Evolutionary conservation across 2,888 invertebrate species (phyloP).

Genomic region (Panzeria rudis): DNA sequence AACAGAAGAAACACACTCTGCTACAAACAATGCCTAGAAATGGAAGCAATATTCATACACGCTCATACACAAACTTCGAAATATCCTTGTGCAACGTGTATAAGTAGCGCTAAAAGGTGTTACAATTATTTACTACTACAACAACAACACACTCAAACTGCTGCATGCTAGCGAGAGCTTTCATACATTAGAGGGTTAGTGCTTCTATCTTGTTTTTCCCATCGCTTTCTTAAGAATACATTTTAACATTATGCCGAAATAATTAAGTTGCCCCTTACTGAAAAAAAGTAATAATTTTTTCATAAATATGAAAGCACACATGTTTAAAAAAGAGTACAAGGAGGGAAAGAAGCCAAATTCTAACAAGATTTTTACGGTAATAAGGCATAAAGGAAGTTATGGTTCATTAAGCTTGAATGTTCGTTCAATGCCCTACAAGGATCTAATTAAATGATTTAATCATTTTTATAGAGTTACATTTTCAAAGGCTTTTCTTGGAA

Average conservation of each 20-base stretch:
- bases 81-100: conserved; percentile 51
- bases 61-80: neutral
- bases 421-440: conserved; percentile 7
- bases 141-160: conserved; percentile 11
- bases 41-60: neutral
- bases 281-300: conserved; percentile 75
- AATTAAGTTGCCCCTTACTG: conserved; percentile 79
- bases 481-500: neutral
- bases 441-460: neutral
- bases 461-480: neutral
- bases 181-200: conserved; percentile 39
- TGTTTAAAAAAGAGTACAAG: conserved; percentile 74
- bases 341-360: conserved; percentile 19
- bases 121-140: conserved; percentile 56
- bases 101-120: conserved; percentile 55
- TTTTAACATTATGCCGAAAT: conserved; percentile 79
- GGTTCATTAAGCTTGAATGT: conserved; percentile 38
- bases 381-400: conserved; percentile 18
- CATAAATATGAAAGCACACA: conserved; percentile 78
- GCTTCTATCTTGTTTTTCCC: conserved; percentile 51
- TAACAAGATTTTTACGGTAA: conserved; percentile 53
- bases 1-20: conserved; percentile 30
- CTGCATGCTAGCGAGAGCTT: neutral
- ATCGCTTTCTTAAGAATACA: conserved; percentile 52
- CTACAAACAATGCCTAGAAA: neutral